Evolutionary conservation across 2,113 vertebrate species (phyloP).

Genomic region (Burhinus oedicnemus): DNA sequence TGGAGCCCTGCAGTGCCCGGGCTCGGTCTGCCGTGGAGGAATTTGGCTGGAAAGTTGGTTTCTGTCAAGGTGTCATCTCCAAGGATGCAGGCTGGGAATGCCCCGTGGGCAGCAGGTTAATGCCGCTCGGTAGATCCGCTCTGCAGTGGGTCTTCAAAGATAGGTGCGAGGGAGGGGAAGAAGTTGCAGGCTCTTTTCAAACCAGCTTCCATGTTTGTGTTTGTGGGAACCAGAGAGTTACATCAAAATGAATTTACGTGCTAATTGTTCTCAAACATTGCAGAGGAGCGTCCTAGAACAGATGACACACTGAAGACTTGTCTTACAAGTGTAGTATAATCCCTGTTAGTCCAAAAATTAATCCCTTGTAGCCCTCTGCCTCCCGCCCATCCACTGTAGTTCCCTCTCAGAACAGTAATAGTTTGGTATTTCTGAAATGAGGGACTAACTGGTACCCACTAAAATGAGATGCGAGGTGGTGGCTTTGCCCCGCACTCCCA

Average conservation of each 20-base stretch:
- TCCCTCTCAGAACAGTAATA: not conserved
- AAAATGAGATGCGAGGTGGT: not conserved
- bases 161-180: not conserved
- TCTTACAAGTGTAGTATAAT: not conserved
- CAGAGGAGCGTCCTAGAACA: not conserved
- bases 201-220: not conserved
- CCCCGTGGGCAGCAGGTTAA: not conserved
- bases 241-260: not conserved
- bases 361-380: not conserved
- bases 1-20: not conserved
- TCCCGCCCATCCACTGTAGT: not conserved
- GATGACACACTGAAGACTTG: not conserved
- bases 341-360: not conserved
- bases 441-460: not conserved
- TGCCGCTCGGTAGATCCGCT: not conserved
- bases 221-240: not conserved
- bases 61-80: not conserved
- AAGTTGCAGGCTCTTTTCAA: not conserved
- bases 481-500: not conserved
- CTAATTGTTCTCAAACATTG: not conserved
- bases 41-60: not conserved
- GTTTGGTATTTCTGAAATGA: not conserved
- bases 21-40: not conserved
- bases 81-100: constrained; percentile 5
- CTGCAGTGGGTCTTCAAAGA: not conserved